phyloP scores from a whole-genome alignment of 2,797 vertebrate species.

The Poeciliopsis presidionis region DNA sequence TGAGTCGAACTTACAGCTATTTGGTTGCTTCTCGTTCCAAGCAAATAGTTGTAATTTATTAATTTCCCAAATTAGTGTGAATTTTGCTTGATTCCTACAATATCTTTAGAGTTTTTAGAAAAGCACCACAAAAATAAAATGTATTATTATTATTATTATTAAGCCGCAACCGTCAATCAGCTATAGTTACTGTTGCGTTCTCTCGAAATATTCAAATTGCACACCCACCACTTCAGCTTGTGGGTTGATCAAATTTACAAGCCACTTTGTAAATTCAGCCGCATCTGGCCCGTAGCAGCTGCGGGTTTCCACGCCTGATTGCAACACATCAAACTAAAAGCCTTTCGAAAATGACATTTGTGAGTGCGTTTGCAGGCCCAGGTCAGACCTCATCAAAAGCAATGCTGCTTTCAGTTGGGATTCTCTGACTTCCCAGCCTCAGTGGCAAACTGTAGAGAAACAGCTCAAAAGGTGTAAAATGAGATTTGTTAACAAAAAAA shows the following conservation, averaged over 20 bases:
- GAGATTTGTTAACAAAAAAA: not conserved
- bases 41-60: too few species aligned
- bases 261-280: not conserved
- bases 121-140: too few species aligned
- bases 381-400: not conserved
- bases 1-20: not conserved
- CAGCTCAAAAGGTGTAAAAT: not conserved
- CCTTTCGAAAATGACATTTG: not conserved
- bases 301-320: not conserved
- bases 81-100: too few species aligned
- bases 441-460: not conserved
- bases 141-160: not conserved
- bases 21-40: not conserved
- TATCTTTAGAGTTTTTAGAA: too few species aligned
- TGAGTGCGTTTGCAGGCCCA: not conserved
- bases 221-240: not conserved
- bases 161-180: not conserved
- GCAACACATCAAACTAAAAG: not conserved
- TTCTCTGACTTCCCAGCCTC: not conserved
- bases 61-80: too few species aligned
- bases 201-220: not conserved
- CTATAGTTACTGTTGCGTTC: not conserved
- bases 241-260: not conserved
- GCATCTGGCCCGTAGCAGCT: not conserved
- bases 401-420: not conserved